These are phyloP conservation scores for Ambastaia sidthimunki DNA, from an alignment of 2,797 vertebrate genomes.

Conservation along the genomic window DNA sequence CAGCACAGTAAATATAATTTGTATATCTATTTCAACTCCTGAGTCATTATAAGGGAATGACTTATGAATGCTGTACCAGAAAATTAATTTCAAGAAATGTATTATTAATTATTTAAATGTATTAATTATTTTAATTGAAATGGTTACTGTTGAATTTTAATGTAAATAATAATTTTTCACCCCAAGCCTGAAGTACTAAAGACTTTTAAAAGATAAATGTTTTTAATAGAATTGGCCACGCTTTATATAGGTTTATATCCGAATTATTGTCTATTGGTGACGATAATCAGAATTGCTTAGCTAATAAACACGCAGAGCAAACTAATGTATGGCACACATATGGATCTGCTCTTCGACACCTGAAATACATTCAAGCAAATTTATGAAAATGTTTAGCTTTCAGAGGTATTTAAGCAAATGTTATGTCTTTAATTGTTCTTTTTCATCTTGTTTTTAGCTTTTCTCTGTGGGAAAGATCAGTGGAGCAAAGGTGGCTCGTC, in stretches of 20 bases:
- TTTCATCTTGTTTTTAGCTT: constrained; percentile 68
- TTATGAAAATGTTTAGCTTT: constrained; percentile 5
- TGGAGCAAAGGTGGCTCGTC: constrained; percentile 72
- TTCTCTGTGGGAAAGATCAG: constrained; percentile 78
- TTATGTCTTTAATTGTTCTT: neutral
- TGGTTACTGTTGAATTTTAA: too few relatives aligned
- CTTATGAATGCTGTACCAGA: neutral
- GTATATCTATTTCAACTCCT: constrained; percentile 19
- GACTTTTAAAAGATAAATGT: too few relatives aligned
- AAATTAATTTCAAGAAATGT: neutral
- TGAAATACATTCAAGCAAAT: constrained; percentile 16
- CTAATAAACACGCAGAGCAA: too few relatives aligned
- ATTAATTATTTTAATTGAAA: too few relatives aligned
- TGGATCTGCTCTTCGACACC: constrained; percentile 14
- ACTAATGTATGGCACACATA: constrained; percentile 1
- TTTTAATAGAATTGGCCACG: too few relatives aligned
- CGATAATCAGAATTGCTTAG: too few relatives aligned
- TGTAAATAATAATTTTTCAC: too few relatives aligned
- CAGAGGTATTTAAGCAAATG: neutral
- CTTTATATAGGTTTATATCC: too few relatives aligned
- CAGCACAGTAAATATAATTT: constrained; percentile 41
- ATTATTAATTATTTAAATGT: too few relatives aligned
- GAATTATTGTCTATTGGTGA: too few relatives aligned
- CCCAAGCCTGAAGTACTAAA: too few relatives aligned
- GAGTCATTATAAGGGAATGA: neutral